Base-by-base conservation (phyloP, 2,113 vertebrate species). In the Erinaceus europaeus region DNA sequence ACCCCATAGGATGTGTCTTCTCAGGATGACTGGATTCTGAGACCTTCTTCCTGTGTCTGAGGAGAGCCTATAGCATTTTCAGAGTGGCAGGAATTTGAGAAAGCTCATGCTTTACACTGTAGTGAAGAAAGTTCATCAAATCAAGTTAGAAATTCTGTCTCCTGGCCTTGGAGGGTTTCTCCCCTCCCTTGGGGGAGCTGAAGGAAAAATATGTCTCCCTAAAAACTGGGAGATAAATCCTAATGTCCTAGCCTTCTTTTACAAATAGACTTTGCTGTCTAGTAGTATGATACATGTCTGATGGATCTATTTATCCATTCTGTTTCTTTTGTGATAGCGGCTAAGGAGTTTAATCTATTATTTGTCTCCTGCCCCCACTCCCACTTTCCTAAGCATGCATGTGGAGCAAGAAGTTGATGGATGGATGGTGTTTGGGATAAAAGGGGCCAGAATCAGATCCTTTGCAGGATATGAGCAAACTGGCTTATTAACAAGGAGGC, bases 401-500 rank as follows among this genome's bases (percentile, higher is more conserved):
- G 69, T 86, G 84, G 53, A 92, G 71, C 23, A 27, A 71, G 36
- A 62, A 21, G 46, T 59, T 97, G 97, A 97, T 96, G 93, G 96
- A 97, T 96, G 95, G 36, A 61, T 89, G 76, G 93, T 62, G 91
- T 95, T 95, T 86, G 74, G 96, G 94, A 96, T 97, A 95, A 97
- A 97, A 89, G 86, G 74, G 88, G 86, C 94, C 91, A 42, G 94
- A 94, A 96, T 95, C 96, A 96, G 97, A 97, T 97, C 89, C 82
- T 95, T 96, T 96, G 96, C 95, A 94, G 95, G 95, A 95, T 97
- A 95, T 81, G 95, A 95, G 95, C 90, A 96, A 96, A 96, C 95
- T 6, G 92, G 95, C 94, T 96, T 97, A 97, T 97, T 97, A 96
- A 97, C 96, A 95, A 97, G 95, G 88, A 94, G 96, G 69, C 64